Conservation (phyloP, 2,797 vertebrate genomes). For the Vireo griseus region DNA sequence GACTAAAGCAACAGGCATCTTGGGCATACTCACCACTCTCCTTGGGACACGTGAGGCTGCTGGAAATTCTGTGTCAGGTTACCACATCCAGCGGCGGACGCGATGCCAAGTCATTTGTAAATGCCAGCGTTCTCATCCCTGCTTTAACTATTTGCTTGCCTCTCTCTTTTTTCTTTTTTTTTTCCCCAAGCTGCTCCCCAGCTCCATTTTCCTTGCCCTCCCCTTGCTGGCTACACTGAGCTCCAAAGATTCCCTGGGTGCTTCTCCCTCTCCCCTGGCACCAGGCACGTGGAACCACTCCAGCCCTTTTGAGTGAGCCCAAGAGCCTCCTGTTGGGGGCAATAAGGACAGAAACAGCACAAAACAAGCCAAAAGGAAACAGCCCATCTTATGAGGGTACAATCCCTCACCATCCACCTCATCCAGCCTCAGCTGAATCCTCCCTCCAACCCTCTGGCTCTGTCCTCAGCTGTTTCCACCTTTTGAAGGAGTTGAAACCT, state of each 20-base stretch:
- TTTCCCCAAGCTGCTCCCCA: neutral
- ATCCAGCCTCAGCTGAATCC: neutral
- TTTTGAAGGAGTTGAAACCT: neutral
- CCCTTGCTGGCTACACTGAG: neutral
- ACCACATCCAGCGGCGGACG: neutral
- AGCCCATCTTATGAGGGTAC: rapidly evolving
- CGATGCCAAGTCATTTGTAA: conserved; percentile 13
- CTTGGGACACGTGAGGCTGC: neutral
- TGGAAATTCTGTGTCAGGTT: conserved; percentile 50
- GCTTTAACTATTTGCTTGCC: neutral
- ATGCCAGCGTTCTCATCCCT: neutral
- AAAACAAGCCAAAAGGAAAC: neutral
- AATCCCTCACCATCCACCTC: rapidly evolving
- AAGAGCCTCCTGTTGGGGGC: neutral
- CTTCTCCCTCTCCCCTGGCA: neutral
- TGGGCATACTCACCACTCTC: conserved; percentile 2
- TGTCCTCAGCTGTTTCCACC: neutral
- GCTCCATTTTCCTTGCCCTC: neutral
- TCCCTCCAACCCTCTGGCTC: rapidly evolving
- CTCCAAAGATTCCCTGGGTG: neutral
- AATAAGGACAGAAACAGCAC: neutral
- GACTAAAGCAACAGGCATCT: conserved; percentile 41
- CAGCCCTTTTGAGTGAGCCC: neutral
- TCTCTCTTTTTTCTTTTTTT: neutral
- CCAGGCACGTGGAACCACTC: rapidly evolving